A percentile compares a stretch with the other conserved stretches of the same genome.
These are phyloP conservation scores for Heteromyza rotundicornis DNA, from an alignment of 2,888 invertebrate genomes.

Conservation along the genomic window DNA sequence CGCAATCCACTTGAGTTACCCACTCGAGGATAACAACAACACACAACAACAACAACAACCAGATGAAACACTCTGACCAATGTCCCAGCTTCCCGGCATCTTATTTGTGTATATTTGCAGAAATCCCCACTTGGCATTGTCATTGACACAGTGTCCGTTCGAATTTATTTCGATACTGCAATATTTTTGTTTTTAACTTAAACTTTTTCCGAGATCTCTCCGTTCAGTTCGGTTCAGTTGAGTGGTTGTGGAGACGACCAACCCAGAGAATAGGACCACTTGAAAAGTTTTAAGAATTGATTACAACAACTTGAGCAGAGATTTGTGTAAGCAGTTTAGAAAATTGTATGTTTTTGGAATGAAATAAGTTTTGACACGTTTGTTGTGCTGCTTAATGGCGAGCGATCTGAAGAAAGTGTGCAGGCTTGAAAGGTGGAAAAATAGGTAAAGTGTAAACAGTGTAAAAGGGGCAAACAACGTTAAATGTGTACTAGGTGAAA, in stretches of 20 bases:
- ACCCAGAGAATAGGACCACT: not conserved
- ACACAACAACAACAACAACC: not conserved
- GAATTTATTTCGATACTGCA: constrained; percentile 13
- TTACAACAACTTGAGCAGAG: constrained; percentile 2
- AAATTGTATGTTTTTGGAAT: not conserved
- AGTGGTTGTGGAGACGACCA: not conserved
- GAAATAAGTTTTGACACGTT: not conserved
- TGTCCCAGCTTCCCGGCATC: not conserved
- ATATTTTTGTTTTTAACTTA: constrained; percentile 8
- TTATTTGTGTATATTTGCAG: not conserved
- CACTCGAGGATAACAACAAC: constrained; percentile 23
- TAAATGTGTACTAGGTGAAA: too few relatives aligned
- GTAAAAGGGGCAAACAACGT: too few relatives aligned
- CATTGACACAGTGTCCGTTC: constrained; percentile 17
- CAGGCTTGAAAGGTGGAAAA: too few relatives aligned
- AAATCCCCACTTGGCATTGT: constrained; percentile 25
- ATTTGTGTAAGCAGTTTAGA: not conserved
- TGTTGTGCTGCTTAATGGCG: not conserved
- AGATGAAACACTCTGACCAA: too few relatives aligned
- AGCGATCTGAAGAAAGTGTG: too few relatives aligned
- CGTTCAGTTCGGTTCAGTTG: not conserved
- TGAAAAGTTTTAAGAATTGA: constrained; percentile 1
- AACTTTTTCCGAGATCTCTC: not conserved
- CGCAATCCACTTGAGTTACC: constrained; percentile 28
- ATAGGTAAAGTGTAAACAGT: too few relatives aligned